Evolutionary conservation across 2,888 invertebrate species (phyloP), one percentile per base, ranked within the genome.

Genomic region (Ichneumon xanthorius): DNA sequence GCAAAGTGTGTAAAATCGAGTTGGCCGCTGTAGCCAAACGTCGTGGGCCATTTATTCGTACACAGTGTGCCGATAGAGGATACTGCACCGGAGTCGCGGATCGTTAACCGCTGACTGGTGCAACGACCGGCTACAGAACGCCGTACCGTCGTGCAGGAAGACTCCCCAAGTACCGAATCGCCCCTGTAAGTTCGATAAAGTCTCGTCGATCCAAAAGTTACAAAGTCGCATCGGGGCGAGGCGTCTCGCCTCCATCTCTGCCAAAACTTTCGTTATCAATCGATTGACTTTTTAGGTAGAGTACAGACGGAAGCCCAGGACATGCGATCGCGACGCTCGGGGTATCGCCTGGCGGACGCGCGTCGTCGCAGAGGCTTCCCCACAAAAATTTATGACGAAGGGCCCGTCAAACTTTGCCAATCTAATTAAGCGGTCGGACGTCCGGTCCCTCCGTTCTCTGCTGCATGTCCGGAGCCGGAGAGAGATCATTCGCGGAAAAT

Each of bases 221-320:
- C 71, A 63, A 78, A 81, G 77, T 81, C 81, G 68, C 77, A 55
- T 65, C 71, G 55, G 26, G 71, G 65, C 68, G 71, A 63, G 67
- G 67, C 58, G 45, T 72, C 61, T 58, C 55, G 68, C 22, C 71
- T 45, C 48, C 58, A 71, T 84, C 80, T 77, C 33, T 55, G 67
- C 48, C 63, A 70, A 84, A 88, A 87, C 80, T 88, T 87, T 85
- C n/a, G 58, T 84, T 83, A 88, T 85, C 85, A 82, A 87, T 85
- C 85, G 84, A 85, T 85, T 33, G 82, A 82, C 55, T 76, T 37
- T 78, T 30, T 72, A 72, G 19, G 53, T 14, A 37, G 70, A 63
- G 55, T 22, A 72, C 30, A 14, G 16, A n/a, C 65, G 65, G 70
- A 80, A 77, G 65, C 71, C 61, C 19, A 19, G 72, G 79, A 83